Percentiles rank a stretch among this genome's conserved stretches.
phyloP scores from a whole-genome alignment of 2,113 vertebrate species.

The Platichthys flesus region DNA sequence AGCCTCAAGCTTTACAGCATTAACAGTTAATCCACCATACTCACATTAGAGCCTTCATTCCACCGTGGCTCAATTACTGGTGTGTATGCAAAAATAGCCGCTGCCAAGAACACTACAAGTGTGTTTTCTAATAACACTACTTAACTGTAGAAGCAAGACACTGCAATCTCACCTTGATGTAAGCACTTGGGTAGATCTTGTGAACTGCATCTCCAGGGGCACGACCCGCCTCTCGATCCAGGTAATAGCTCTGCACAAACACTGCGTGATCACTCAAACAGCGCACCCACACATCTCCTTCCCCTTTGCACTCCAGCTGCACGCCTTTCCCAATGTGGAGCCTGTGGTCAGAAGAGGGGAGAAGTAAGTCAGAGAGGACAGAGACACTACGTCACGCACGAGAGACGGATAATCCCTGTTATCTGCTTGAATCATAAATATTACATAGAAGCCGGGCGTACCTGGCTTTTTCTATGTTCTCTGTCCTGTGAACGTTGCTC shows the following conservation, averaged over 20 bases:
- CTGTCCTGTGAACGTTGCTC: slow-evolving; percentile 97
- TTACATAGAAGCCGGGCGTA: slow-evolving; percentile 42
- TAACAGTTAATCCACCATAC: neutral
- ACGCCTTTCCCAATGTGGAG: slow-evolving; percentile 98
- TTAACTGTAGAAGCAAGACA: neutral
- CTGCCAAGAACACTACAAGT: neutral
- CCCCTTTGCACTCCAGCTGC: slow-evolving; percentile 96
- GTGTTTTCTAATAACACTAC: too few species aligned
- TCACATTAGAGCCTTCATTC: neutral
- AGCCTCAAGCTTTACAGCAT: too few species aligned
- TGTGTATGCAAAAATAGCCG: neutral
- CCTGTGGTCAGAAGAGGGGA: slow-evolving; percentile 67
- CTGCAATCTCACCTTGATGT: slow-evolving; percentile 89
- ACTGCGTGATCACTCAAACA: slow-evolving; percentile 97
- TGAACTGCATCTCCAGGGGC: slow-evolving; percentile 97
- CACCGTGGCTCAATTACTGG: neutral
- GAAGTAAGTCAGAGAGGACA: neutral
- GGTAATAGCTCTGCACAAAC: slow-evolving; percentile 98
- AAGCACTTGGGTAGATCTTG: slow-evolving; percentile 98
- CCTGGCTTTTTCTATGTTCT: slow-evolving; percentile 98
- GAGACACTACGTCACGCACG: neutral
- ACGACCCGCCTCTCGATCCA: slow-evolving; percentile 95
- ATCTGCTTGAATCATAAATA: neutral
- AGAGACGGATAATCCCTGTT: neutral
- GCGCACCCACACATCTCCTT: slow-evolving; percentile 97